These are phyloP conservation scores for Pao palembangensis DNA, from an alignment of 2,113 vertebrate species.

Conservation along the genomic window DNA sequence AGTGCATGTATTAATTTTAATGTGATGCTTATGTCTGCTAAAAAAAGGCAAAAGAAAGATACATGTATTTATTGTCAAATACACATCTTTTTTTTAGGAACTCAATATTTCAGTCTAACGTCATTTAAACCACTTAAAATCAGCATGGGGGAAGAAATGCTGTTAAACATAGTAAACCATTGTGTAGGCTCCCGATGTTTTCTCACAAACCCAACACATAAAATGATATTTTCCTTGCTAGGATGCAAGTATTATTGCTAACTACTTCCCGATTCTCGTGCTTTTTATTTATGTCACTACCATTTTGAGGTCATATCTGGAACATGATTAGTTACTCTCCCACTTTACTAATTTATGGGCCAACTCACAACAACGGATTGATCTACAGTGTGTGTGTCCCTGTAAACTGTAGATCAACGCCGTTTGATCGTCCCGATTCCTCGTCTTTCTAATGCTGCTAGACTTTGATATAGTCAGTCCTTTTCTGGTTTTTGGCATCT, in stretches of 20 bases:
- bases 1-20: too few species aligned
- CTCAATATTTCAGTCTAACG: too few species aligned
- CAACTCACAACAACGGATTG: constrained; percentile 45
- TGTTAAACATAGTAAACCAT: too few species aligned
- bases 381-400: constrained; percentile 55
- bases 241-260: constrained; percentile 17
- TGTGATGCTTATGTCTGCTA: too few species aligned
- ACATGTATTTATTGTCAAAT: too few species aligned
- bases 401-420: constrained; percentile 21
- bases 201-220: neutral
- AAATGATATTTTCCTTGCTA: constrained; percentile 5
- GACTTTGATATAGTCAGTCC: too few species aligned
- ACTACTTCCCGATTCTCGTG: constrained; percentile 28
- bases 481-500: too few species aligned
- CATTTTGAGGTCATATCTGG: constrained; percentile 44
- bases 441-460: constrained; percentile 16
- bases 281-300: constrained; percentile 26
- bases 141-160: too few species aligned
- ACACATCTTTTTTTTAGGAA: too few species aligned
- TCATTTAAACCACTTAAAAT: too few species aligned
- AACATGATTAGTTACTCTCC: constrained; percentile 76
- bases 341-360: constrained; percentile 82
- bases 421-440: constrained; percentile 17
- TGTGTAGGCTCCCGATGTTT: neutral
- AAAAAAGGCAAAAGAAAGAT: too few species aligned